These are phyloP conservation scores for Columbina picui DNA, from an alignment of 2,113 vertebrate genomes.

Conservation along the genomic window DNA sequence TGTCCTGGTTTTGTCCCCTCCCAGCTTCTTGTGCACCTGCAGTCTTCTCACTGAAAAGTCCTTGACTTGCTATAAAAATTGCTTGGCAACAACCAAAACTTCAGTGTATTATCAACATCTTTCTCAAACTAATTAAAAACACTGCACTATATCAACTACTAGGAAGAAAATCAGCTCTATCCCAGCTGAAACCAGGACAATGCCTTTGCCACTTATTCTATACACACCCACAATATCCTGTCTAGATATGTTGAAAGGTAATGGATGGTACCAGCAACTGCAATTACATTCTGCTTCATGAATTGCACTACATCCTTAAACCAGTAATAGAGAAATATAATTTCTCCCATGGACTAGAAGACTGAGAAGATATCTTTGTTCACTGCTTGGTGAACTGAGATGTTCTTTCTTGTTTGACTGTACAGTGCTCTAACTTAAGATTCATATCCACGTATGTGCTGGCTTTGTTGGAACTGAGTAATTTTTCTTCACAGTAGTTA, in stretches of 20 bases:
- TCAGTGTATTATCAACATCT: no score
- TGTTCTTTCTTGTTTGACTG: not conserved
- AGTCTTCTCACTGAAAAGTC: no score
- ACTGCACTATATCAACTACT: no score
- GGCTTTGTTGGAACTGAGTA: no score
- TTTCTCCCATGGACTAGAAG: not conserved
- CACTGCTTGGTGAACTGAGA: not conserved
- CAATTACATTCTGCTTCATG: not conserved
- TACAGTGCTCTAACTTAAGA: not conserved
- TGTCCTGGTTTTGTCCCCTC: no score
- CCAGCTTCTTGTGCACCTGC: no score
- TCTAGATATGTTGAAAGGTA: not conserved
- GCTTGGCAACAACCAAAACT: no score
- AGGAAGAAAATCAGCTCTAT: no score
- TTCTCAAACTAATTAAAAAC: no score
- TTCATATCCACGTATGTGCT: not conserved
- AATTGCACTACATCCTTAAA: not conserved
- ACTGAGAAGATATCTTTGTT: not conserved
- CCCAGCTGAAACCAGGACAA: no score
- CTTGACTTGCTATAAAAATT: no score
- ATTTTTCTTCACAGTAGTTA: no score
- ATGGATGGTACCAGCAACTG: not conserved
- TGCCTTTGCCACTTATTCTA: not conserved
- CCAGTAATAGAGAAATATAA: not conserved
- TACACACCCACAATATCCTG: not conserved